Conservation (phyloP, 2,888 invertebrate species). For the Liodrosophila aerea region DNA sequence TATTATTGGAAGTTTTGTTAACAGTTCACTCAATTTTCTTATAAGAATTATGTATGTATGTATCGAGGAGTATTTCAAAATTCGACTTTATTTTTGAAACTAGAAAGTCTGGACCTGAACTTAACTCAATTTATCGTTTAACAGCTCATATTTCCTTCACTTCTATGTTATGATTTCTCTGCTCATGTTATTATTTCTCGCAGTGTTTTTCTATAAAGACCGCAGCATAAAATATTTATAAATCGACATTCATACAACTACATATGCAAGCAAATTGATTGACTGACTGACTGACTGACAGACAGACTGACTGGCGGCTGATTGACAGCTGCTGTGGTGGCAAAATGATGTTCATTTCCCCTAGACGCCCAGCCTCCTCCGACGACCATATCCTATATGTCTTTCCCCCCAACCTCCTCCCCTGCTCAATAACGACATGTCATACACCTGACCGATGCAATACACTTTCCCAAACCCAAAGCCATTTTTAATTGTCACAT, state of each 20-base stretch:
- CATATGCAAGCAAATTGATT: slow-evolving; percentile 59
- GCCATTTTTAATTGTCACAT: slow-evolving; percentile 55
- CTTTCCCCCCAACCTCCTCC: not conserved
- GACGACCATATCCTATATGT: slow-evolving; percentile 9
- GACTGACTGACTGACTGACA: slow-evolving; percentile 38
- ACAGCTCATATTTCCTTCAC: too few species aligned
- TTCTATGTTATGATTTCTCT: too few species aligned
- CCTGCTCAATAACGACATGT: slow-evolving; percentile 5
- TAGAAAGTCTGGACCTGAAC: too few species aligned
- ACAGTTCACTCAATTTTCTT: too few species aligned
- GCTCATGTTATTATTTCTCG: too few species aligned
- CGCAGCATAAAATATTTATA: slow-evolving; percentile 59
- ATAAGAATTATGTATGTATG: not conserved
- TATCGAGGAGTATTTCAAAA: too few species aligned
- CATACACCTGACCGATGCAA: slow-evolving; percentile 26
- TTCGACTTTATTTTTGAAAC: too few species aligned
- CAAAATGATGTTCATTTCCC: not conserved
- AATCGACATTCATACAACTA: slow-evolving; percentile 39
- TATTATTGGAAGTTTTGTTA: too few species aligned
- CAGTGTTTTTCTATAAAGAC: slow-evolving; percentile 8
- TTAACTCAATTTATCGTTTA: too few species aligned
- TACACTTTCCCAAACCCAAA: slow-evolving; percentile 26
- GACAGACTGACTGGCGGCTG: slow-evolving; percentile 10
- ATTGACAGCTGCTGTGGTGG: slow-evolving; percentile 32
- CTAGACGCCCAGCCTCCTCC: not conserved